Evolutionary conservation across 2,113 vertebrate species (phyloP).

Genomic region (Elgaria multicarinata): DNA sequence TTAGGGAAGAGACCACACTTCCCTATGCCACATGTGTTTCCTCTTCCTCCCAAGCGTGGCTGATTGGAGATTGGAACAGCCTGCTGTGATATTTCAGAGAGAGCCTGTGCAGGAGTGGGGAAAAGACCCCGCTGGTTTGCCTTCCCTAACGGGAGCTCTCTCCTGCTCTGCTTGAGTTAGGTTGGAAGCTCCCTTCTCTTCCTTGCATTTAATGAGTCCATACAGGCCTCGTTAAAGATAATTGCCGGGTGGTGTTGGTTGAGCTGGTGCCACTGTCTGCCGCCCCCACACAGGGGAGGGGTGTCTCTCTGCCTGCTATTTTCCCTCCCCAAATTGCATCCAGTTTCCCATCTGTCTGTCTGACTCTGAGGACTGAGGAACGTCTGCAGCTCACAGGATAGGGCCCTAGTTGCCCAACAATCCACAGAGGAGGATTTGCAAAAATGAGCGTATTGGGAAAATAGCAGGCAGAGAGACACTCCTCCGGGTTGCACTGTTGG

Average conservation of each 20-base stretch:
- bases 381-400: neutral
- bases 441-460: too few relatives aligned
- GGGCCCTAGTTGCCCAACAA: neutral
- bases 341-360: neutral
- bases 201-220: neutral
- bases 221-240: neutral
- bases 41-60: neutral
- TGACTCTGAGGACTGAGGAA: neutral
- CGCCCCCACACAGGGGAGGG: neutral
- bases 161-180: neutral
- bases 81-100: neutral
- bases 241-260: slow-evolving; percentile 26
- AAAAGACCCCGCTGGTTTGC: neutral
- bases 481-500: neutral
- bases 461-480: too few relatives aligned
- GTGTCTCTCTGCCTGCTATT: neutral
- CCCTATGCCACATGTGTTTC: neutral
- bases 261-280: slow-evolving; percentile 8
- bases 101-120: neutral
- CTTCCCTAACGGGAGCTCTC: neutral
- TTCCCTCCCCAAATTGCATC: neutral
- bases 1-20: neutral
- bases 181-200: neutral
- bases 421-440: too few relatives aligned
- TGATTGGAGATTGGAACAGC: neutral